Evolutionary conservation across 2,888 invertebrate genomes (phyloP).

Genomic region (Invenusta paracnida): DNA sequence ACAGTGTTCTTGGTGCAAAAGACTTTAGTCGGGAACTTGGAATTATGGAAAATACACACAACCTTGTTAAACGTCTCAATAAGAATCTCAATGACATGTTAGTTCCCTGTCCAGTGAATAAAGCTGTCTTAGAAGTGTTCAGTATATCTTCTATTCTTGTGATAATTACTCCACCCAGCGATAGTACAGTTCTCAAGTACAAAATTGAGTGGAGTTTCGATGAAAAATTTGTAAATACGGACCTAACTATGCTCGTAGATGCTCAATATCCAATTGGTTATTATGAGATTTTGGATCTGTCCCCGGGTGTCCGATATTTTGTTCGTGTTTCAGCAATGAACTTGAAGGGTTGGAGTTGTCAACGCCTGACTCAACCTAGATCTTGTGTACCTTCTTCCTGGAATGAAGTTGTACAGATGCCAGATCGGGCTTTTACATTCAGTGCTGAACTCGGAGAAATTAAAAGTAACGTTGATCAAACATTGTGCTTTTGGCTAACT

Average conservation of each 20-base stretch:
- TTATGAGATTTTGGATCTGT: constrained; percentile 29
- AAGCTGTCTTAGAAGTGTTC: constrained; percentile 35
- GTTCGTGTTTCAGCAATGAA: constrained; percentile 35
- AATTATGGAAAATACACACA: constrained; percentile 32
- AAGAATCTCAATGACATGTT: constrained; percentile 27
- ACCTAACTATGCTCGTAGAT: not conserved
- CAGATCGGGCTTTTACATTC: not conserved
- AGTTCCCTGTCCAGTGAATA: constrained; percentile 20
- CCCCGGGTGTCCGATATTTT: constrained; percentile 33
- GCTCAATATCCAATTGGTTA: constrained; percentile 20
- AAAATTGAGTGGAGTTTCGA: constrained; percentile 27
- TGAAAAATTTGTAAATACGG: not conserved
- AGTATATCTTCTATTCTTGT: constrained; percentile 33
- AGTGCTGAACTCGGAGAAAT: constrained; percentile 3
- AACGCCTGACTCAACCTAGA: constrained; percentile 8
- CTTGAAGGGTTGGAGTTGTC: constrained; percentile 25
- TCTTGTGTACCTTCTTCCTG: constrained; percentile 32
- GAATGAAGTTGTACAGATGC: not conserved
- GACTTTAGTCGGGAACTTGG: constrained; percentile 22
- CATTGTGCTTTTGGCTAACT: constrained; percentile 32
- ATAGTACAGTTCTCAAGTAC: constrained; percentile 36
- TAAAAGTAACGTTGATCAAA: constrained; percentile 15
- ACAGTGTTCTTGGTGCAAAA: not conserved
- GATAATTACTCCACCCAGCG: constrained; percentile 33
- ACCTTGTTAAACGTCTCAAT: constrained; percentile 21